These are phyloP conservation scores for Acrocephalus scirpaceus DNA, from an alignment of 2,797 vertebrate genomes.

Conservation along the genomic window DNA sequence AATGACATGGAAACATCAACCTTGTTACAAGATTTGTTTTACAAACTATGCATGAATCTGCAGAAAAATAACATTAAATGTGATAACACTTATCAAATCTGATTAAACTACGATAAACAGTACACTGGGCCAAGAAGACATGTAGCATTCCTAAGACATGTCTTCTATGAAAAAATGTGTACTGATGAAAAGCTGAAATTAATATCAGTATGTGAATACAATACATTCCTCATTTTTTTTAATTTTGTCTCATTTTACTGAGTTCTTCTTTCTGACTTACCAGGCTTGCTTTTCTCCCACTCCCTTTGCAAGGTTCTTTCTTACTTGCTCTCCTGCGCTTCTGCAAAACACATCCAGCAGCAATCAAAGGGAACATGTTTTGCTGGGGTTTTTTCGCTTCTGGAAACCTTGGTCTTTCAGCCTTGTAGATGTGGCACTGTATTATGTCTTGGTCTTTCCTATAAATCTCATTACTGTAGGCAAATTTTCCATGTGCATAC, in stretches of 20 bases:
- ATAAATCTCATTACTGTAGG: background rate
- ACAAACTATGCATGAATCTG: background rate
- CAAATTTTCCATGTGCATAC: background rate
- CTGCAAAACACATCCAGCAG: background rate
- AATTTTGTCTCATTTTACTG: background rate
- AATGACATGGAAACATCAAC: background rate
- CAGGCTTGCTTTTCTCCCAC: background rate
- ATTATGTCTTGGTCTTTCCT: background rate
- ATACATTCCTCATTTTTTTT: background rate
- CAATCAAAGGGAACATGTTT: background rate
- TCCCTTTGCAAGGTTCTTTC: background rate
- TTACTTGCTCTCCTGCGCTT: background rate
- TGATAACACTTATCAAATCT: background rate
- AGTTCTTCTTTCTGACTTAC: background rate
- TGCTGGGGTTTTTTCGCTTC: rapidly evolving
- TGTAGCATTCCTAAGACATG: background rate
- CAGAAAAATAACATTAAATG: background rate
- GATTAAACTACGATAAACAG: background rate
- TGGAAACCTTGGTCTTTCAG: background rate
- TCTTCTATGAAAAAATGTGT: background rate
- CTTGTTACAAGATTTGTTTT: background rate
- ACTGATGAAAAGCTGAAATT: background rate
- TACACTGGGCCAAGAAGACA: background rate
- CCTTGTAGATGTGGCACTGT: background rate
- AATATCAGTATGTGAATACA: background rate